Base-by-base conservation (phyloP, 2,113 vertebrate species). In the Sterna hirundo region DNA sequence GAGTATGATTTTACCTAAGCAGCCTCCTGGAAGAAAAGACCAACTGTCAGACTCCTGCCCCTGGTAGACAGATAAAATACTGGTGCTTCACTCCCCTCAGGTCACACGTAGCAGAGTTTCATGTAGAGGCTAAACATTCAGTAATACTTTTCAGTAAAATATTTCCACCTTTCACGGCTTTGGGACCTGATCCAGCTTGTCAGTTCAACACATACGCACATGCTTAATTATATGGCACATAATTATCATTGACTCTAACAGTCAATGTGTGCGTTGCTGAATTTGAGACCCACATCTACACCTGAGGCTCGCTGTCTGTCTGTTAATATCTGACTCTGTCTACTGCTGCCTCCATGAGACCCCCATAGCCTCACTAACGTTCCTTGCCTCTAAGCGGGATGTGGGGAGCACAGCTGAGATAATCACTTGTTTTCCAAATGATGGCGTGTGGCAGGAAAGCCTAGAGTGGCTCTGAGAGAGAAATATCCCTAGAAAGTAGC, bases 361-460 rank as follows among this genome's bases (percentile, higher is more conserved):
- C 62, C 51, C 47, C 57, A 49, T 23, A 57, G 25, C 40, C n/a
- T 94, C 52, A 94, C 82, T 55, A 89, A 61, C 36, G 44, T 81
- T 70, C 54, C 82, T 86, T 72, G 82, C 49, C 40, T 64, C 29
- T 49, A 51, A 86, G 51, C 11, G 7, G 46, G 34, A 26, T 66
- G 60, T 70, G 66, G 27, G 68, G 32, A 91, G 34, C 66, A 79
- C 84, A 94, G 90, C 70, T 55, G 16, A 85, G 88, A 69, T 89
- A 89, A 94, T 97, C 54, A 90, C 78, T 97, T 95, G 82, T 93
- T 94, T 94, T 91, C 80, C 79, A 90, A 88, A 79, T 49, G 18
- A 65, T 10, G 68, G 58, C 40, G 57, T 36, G 36, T 94, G 78
- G 52, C 76, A 83, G 79, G 70, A 96, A 95, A 95, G 26, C 77